phyloP scores from a whole-genome alignment of 2,797 vertebrate genomes.

The Parambassis ranga region DNA sequence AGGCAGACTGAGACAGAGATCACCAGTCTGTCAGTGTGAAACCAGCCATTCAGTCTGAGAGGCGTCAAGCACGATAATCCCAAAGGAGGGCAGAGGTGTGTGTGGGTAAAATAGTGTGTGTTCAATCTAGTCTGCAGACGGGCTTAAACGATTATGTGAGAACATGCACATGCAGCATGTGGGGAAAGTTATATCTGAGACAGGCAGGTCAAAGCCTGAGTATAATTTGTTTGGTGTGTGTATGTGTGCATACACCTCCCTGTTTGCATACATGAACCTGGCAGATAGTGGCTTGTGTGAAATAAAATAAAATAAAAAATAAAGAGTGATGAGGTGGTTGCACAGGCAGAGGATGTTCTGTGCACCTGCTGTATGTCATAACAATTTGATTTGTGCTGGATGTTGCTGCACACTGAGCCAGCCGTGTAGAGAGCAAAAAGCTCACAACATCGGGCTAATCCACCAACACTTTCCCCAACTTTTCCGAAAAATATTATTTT shows the following conservation, averaged over 20 bases:
- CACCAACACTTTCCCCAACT: slow-evolving; percentile 48
- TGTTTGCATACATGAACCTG: slow-evolving; percentile 17
- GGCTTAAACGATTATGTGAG: slow-evolving; percentile 38
- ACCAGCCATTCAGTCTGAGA: slow-evolving; percentile 71
- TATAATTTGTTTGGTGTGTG: slow-evolving; percentile 7
- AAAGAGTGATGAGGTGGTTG: slow-evolving; percentile 17
- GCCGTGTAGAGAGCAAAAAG: not conserved
- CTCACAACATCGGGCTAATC: slow-evolving; percentile 48
- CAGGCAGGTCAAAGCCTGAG: slow-evolving; percentile 22
- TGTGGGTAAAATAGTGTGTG: slow-evolving; percentile 22
- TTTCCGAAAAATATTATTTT: slow-evolving; percentile 57
- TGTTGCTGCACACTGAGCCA: not conserved
- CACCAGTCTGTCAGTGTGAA: slow-evolving; percentile 68
- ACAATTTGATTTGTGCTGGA: slow-evolving; percentile 7
- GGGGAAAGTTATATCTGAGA: slow-evolving; percentile 19
- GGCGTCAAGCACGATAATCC: slow-evolving; percentile 67
- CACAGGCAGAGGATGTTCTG: slow-evolving; percentile 5
- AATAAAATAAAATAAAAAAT: slow-evolving; percentile 36
- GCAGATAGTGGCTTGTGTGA: slow-evolving; percentile 2
- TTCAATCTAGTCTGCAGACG: slow-evolving; percentile 26
- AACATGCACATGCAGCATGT: slow-evolving; percentile 18
- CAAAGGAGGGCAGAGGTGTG: slow-evolving; percentile 46
- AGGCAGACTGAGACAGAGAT: slow-evolving; percentile 66
- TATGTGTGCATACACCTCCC: not conserved
- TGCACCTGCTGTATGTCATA: not conserved